phyloP scores from a whole-genome alignment of 2,888 invertebrate species.

The Ormyrus nitidulus region DNA sequence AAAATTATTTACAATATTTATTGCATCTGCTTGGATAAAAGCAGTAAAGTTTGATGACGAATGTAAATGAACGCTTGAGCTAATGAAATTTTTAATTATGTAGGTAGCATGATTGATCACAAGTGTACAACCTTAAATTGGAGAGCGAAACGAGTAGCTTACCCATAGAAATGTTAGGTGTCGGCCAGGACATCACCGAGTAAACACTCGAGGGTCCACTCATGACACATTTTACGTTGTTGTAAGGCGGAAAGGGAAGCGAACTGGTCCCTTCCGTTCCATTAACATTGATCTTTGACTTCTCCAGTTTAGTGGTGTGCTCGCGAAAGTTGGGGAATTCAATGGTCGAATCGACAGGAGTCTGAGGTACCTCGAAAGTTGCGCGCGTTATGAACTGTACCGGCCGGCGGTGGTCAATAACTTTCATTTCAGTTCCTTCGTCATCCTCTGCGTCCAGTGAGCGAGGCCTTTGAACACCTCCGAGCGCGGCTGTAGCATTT shows the following conservation, averaged over 20 bases:
- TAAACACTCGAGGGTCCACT: slow-evolving; percentile 67
- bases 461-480: slow-evolving; percentile 67
- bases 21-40: too few relatives aligned
- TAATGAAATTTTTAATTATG: not conserved
- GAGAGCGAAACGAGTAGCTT: slow-evolving; percentile 51
- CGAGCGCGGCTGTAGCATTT: slow-evolving; percentile 67
- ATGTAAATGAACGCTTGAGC: too few relatives aligned
- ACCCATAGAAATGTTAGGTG: slow-evolving; percentile 72
- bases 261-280: slow-evolving; percentile 64
- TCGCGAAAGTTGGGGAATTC: slow-evolving; percentile 69
- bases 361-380: slow-evolving; percentile 70
- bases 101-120: not conserved
- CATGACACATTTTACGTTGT: slow-evolving; percentile 70
- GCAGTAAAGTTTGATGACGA: too few relatives aligned
- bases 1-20: too few relatives aligned
- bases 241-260: slow-evolving; percentile 68
- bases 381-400: slow-evolving; percentile 70
- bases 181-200: slow-evolving; percentile 70
- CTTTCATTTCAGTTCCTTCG: slow-evolving; percentile 74
- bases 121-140: slow-evolving; percentile 20
- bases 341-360: slow-evolving; percentile 70
- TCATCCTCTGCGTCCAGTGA: slow-evolving; percentile 70
- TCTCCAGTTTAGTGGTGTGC: slow-evolving; percentile 68
- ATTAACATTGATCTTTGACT: slow-evolving; percentile 69
- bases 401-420: slow-evolving; percentile 71